A percentile compares a stretch with the other conserved stretches of the same genome.
Conservation (phyloP, 2,113 vertebrate species). For the Aphyosemion australe region DNA sequence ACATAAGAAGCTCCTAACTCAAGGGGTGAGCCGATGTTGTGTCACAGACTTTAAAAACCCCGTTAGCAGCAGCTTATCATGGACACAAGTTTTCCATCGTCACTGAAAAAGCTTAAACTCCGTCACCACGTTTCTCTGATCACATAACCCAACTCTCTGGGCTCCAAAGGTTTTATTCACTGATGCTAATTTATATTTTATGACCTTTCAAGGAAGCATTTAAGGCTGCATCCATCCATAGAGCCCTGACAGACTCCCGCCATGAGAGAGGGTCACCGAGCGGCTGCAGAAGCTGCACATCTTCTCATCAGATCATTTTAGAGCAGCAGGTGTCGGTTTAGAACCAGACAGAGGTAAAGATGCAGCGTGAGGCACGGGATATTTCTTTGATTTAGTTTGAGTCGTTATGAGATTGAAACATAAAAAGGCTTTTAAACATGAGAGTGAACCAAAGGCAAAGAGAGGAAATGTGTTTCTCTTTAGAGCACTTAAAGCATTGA, state of each 20-base stretch:
- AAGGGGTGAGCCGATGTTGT: too few relatives aligned
- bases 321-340: neutral
- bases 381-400: slow-evolving; percentile 7
- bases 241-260: neutral
- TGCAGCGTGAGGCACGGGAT: too few relatives aligned
- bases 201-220: neutral
- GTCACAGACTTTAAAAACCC: too few relatives aligned
- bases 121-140: neutral
- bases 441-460: slow-evolving; percentile 12
- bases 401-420: neutral
- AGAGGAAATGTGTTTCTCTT: slow-evolving; percentile 46
- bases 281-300: slow-evolving; percentile 14
- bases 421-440: slow-evolving; percentile 16
- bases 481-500: slow-evolving; percentile 10
- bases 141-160: neutral
- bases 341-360: too few relatives aligned
- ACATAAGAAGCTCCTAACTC: too few relatives aligned
- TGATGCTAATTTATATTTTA: neutral
- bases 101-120: too few relatives aligned
- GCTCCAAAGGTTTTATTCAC: neutral
- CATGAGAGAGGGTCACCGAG: slow-evolving; percentile 13
- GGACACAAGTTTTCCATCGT: too few relatives aligned
- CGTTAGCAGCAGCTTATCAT: too few relatives aligned
- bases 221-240: slow-evolving; percentile 1
- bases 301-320: neutral